A percentile compares a stretch with the other conserved stretches of the same genome.
Conservation (phyloP, 2,113 vertebrate genomes). For the Macaca fascicularis region T2T-MFA8v1.1 NC_088384.1:4009501-4010000, state of each 20-base stretch:
- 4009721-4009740: rapidly evolving
- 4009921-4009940: not conserved
- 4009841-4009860: rapidly evolving
- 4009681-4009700: rapidly evolving
- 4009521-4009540: rapidly evolving
- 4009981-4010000: not conserved
- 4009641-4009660: rapidly evolving
- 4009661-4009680: rapidly evolving
- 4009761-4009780: rapidly evolving
- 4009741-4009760: rapidly evolving
- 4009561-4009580: rapidly evolving
- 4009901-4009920: not conserved
- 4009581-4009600: rapidly evolving
- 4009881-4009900: too few relatives aligned
- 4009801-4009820: not conserved
- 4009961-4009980: rapidly evolving
- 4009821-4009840: rapidly evolving
- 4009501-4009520: not conserved
- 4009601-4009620: too few relatives aligned
- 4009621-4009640: rapidly evolving
- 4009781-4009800: rapidly evolving
- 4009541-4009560: too few relatives aligned
- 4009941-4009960: not conserved
- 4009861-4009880: rapidly evolving
- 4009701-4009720: too few relatives aligned